Percentiles rank a stretch among this genome's conserved stretches.
Conservation (phyloP, 2,888 invertebrate species). For the Caenorhabditis panamensis region DNA sequence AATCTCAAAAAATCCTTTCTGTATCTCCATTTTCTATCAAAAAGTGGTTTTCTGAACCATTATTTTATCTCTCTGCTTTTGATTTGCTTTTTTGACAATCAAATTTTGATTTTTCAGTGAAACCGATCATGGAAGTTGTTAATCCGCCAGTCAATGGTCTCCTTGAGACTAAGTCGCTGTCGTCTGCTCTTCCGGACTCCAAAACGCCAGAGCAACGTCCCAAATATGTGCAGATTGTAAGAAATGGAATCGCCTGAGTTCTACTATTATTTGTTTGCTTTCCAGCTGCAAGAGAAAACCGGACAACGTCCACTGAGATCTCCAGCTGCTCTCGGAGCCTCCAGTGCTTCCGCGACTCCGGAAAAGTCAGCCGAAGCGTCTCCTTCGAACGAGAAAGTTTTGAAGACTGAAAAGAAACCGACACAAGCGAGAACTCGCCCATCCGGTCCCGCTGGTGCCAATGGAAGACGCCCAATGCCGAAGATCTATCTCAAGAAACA, state of each 20-base stretch:
- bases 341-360: not conserved
- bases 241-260: not conserved
- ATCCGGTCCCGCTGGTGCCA: no score
- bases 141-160: not conserved
- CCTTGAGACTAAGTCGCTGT: slow-evolving; percentile 17
- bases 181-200: slow-evolving; percentile 26
- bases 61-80: slow-evolving; percentile 1
- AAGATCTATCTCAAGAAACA: slow-evolving; percentile 21
- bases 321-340: not conserved
- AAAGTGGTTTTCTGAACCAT: no score
- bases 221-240: slow-evolving; percentile 43
- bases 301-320: not conserved
- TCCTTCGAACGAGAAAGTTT: no score
- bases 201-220: slow-evolving; percentile 21
- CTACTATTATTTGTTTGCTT: not conserved
- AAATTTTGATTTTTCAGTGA: not conserved
- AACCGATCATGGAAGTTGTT: slow-evolving; percentile 15
- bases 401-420: not conserved
- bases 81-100: not conserved
- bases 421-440: no score
- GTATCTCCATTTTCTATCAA: not conserved
- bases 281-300: slow-evolving; percentile 29
- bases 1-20: not conserved
- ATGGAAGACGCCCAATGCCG: slow-evolving; percentile 25
- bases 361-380: not conserved